phyloP scores from a whole-genome alignment of 2,888 invertebrate species.

The Diarsia dahlii region DNA sequence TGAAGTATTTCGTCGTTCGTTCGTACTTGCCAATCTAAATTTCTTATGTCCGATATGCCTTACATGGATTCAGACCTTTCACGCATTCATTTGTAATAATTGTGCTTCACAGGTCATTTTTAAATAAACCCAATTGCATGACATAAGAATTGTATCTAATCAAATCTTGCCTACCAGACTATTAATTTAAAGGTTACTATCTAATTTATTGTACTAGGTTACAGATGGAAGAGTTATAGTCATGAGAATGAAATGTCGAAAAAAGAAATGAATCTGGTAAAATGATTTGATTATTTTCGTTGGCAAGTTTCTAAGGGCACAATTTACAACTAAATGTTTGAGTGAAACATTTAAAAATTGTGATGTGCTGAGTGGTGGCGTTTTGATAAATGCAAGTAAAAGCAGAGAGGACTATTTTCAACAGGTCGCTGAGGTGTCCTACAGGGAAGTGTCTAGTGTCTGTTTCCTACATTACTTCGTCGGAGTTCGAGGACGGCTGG shows the following conservation, averaged over 20 bases:
- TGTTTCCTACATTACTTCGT: conserved; percentile 28
- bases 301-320: conserved; percentile 75
- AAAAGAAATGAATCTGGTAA: conserved; percentile 57
- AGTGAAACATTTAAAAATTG: conserved; percentile 78
- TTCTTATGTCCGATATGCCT: conserved; percentile 51
- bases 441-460: conserved; percentile 19
- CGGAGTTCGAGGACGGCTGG: conserved; percentile 52
- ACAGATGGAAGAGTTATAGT: conserved; percentile 44
- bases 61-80: conserved; percentile 21
- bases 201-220: conserved; percentile 55
- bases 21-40: conserved; percentile 72
- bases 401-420: conserved; percentile 46
- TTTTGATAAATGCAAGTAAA: conserved; percentile 75
- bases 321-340: conserved; percentile 77
- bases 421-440: conserved; percentile 23
- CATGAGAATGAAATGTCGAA: conserved; percentile 15
- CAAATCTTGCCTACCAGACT: conserved; percentile 51
- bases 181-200: conserved; percentile 34
- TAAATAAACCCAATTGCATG: conserved; percentile 21
- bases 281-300: conserved; percentile 60
- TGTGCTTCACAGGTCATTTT: conserved; percentile 19
- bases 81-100: conserved; percentile 22
- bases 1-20: conserved; percentile 71
- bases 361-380: conserved; percentile 74
- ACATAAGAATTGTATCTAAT: conserved; percentile 57